These are phyloP conservation scores for Pararge aegeria DNA, from an alignment of 1,140 invertebrate species.

Conservation along the genomic window DNA sequence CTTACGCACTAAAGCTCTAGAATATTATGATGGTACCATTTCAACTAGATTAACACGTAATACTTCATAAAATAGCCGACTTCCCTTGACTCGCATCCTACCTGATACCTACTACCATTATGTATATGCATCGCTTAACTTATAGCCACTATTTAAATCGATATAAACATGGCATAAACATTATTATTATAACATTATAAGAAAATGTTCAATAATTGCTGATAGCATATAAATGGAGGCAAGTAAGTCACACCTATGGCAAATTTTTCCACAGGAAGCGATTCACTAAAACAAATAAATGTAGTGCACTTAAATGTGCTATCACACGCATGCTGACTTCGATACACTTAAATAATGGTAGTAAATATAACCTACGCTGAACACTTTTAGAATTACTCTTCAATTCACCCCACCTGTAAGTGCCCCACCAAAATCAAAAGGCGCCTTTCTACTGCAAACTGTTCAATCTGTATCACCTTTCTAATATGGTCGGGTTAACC, in stretches of 20 bases:
- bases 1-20: constrained; percentile 4
- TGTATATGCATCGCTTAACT: not conserved
- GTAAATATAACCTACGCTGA: constrained; percentile 28
- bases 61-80: constrained; percentile 1
- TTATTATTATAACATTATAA: no score
- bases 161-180: not conserved
- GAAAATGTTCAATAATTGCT: no score
- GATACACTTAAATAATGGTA: constrained; percentile 37
- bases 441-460: constrained; percentile 36
- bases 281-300: constrained; percentile 7
- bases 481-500: constrained; percentile 53
- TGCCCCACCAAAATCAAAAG: constrained; percentile 52
- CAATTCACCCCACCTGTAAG: constrained; percentile 46
- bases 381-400: constrained; percentile 32
- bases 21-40: not conserved
- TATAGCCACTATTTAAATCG: not conserved
- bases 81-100: not conserved
- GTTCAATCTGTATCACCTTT: constrained; percentile 42
- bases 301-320: constrained; percentile 24
- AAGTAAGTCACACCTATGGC: not conserved
- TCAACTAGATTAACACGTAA: constrained; percentile 2
- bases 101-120: not conserved
- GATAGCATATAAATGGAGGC: no score
- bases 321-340: constrained; percentile 24
- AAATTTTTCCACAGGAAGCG: not conserved